Evolutionary conservation across 1,140 invertebrate species (phyloP).

Genomic region (Drosophila saltans): DNA sequence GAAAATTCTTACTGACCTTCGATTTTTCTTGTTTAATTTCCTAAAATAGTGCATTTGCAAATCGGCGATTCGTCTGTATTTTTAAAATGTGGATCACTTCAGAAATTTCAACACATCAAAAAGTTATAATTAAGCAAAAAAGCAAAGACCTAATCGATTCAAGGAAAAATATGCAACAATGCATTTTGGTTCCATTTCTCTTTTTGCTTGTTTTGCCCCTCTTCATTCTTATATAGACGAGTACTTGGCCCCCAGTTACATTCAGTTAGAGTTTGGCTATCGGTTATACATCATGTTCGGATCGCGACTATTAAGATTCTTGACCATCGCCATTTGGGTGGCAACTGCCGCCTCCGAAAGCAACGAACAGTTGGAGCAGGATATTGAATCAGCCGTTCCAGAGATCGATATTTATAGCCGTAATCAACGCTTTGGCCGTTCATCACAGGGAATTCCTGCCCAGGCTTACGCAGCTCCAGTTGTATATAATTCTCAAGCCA

Average conservation of each 20-base stretch:
- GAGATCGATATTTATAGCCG: conserved; percentile 21
- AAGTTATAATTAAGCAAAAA: conserved; percentile 7
- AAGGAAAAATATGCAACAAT: conserved; percentile 34
- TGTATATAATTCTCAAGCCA: conserved; percentile 13
- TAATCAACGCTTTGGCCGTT: conserved; percentile 42
- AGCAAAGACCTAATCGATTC: conserved; percentile 13
- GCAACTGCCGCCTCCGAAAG: background rate
- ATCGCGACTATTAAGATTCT: conserved; percentile 42
- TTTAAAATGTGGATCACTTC: background rate
- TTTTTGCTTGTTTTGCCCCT: conserved; percentile 54
- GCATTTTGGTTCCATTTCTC: conserved; percentile 29
- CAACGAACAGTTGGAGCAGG: conserved; percentile 41
- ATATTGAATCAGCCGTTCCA: conserved; percentile 34
- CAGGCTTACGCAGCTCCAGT: conserved; percentile 22
- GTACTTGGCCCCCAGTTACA: background rate
- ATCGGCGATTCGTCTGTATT: background rate
- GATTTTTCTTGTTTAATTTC: background rate
- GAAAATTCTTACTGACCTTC: background rate
- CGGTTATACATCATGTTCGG: conserved; percentile 43
- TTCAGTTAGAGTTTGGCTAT: conserved; percentile 36
- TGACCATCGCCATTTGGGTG: conserved; percentile 23
- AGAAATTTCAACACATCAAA: conserved; percentile 4
- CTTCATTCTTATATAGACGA: conserved; percentile 52
- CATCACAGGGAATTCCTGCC: conserved; percentile 15
- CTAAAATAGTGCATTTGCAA: background rate